Evolutionary conservation across 2,888 invertebrate species (phyloP), one percentile per base, ranked within the genome.

Genomic region (Leucoptera coffeella): DNA sequence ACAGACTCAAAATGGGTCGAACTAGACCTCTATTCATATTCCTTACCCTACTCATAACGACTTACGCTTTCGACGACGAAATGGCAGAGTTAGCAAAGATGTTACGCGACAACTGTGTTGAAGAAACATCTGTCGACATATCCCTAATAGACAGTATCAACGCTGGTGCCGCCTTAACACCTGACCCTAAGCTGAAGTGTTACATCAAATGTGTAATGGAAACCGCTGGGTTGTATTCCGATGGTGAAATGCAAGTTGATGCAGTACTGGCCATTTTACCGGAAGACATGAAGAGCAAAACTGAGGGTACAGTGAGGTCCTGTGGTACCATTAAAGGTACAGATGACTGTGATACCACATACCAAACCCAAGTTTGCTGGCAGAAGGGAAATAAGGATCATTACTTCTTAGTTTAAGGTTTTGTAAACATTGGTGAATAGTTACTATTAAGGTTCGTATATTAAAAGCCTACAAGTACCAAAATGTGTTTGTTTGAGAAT

Each of bases 161-260:
- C 39, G 48, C 29, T 4, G 67, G 67, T n/a, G 47, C 48, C 0
- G 47, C 46, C 9, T 38, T 67, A 10, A 38, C 44, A 41, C 40
- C 48, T 0, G 64, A 64, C 36, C 35, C 36, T 1, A 45, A 45
- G 30, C 43, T 67, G 26, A 59, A 62, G 37, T 67, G 67, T 42
- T 67, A 67, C 47, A 46, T 59, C 33, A 61, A 62, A 38, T 67
- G 67, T 38, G 43, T 51, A 12, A 61, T 67, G 67, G 67, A 65
- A 45, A 62, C 57, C 14, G 57, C 60, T 2, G 67, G 67, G 23
- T 62, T 67, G 61, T 33, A 64, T 43, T 30, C 46, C 1, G 62
- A 52, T 4, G 67, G 62, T 15, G 41, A 31, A 11, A 46, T 67
- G 32, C 60, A 67, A 36, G 42, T 62, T 25, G 67, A 65, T 17